phyloP scores from a whole-genome alignment of 2,797 vertebrate genomes.

The Masticophis lateralis region DNA sequence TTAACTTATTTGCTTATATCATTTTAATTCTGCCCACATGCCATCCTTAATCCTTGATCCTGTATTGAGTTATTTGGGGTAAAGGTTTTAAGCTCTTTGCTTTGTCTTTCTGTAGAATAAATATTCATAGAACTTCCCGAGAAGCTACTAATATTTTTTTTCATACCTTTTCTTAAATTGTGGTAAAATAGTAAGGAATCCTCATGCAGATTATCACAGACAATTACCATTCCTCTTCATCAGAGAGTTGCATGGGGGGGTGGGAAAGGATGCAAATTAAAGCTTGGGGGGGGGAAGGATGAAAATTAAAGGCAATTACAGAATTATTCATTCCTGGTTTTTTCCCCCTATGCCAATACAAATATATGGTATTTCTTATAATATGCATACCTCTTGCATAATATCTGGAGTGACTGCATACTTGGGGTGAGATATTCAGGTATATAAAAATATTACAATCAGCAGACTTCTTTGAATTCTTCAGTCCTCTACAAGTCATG shows the following conservation, averaged over 20 bases:
- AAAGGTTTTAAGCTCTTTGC: background rate
- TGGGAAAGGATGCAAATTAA: no score
- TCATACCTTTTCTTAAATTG: background rate
- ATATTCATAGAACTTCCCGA: background rate
- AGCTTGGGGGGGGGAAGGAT: background rate
- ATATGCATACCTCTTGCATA: background rate
- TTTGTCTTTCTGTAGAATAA: background rate
- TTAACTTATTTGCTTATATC: background rate
- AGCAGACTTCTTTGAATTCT: background rate
- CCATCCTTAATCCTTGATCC: background rate
- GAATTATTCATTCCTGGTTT: background rate
- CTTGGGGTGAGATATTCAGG: background rate
- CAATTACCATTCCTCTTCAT: background rate
- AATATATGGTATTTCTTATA: background rate
- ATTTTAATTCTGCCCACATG: background rate
- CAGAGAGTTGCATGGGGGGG: no score
- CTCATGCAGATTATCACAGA: background rate
- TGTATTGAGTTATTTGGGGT: background rate
- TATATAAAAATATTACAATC: background rate
- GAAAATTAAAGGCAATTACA: background rate
- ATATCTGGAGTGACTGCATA: background rate
- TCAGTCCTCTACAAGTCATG: background rate
- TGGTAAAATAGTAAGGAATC: background rate
- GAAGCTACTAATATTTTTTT: background rate
- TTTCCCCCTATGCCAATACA: no score